These are phyloP conservation scores for Choreutis nemorana DNA, from an alignment of 2,888 invertebrate genomes.

Conservation along the genomic window DNA sequence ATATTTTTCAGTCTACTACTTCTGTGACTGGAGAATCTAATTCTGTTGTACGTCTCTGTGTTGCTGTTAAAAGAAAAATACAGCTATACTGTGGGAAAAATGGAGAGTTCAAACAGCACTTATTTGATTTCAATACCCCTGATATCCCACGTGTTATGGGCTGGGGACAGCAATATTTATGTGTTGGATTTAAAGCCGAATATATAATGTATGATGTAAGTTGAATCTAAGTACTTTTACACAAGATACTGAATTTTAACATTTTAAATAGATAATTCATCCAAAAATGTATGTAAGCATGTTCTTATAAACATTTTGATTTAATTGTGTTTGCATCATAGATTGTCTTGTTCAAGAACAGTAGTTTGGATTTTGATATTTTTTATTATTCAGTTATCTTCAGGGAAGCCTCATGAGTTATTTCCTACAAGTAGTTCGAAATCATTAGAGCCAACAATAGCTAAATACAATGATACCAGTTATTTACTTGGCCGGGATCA, in stretches of 20 bases:
- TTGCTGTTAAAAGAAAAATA: constrained; percentile 84
- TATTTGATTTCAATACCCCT: constrained; percentile 77
- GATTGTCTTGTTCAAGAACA: too few relatives aligned
- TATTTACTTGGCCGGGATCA: constrained; percentile 89
- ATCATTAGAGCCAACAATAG: constrained; percentile 83
- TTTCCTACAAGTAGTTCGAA: constrained; percentile 84
- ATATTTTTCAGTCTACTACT: constrained; percentile 35
- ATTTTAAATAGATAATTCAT: too few relatives aligned
- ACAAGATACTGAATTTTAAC: not conserved
- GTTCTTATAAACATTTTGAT: too few relatives aligned
- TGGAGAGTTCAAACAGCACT: constrained; percentile 76
- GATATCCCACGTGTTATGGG: constrained; percentile 83
- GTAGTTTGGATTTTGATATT: not conserved
- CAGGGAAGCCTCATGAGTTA: constrained; percentile 78
- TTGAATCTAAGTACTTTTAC: too few relatives aligned
- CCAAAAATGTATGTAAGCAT: too few relatives aligned
- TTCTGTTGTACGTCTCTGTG: constrained; percentile 83
- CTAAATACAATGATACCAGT: constrained; percentile 76
- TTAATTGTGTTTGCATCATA: too few relatives aligned
- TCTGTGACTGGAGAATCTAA: constrained; percentile 75
- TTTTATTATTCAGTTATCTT: constrained; percentile 30
- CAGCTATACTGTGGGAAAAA: constrained; percentile 92
- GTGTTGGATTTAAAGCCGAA: constrained; percentile 87
- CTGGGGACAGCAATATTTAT: constrained; percentile 86
- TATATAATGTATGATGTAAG: constrained; percentile 79